A percentile compares a stretch with the other conserved stretches of the same genome.
phyloP scores from a whole-genome alignment of 2,888 invertebrate species.

The Cheilosia scutellata region DNA sequence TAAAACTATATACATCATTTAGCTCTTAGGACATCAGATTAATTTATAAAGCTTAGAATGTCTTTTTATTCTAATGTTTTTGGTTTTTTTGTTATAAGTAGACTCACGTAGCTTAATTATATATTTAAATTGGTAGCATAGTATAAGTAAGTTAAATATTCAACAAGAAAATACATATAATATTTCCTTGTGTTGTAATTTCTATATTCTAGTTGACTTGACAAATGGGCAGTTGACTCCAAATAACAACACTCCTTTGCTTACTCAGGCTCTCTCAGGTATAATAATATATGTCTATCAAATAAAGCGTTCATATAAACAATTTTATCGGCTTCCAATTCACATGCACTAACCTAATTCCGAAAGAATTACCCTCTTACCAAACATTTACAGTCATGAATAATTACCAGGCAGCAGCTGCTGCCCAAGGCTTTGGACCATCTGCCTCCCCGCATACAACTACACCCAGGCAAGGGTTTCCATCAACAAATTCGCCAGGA shows the following conservation, averaged over 20 bases:
- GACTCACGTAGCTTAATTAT: slow-evolving; percentile 57
- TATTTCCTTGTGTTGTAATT: slow-evolving; percentile 79
- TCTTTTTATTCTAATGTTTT: slow-evolving; percentile 34
- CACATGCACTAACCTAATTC: slow-evolving; percentile 65
- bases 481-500: slow-evolving; percentile 96
- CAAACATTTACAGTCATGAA: slow-evolving; percentile 92
- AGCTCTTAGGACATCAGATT: slow-evolving; percentile 36
- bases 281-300: slow-evolving; percentile 83
- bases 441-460: slow-evolving; percentile 93
- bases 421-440: slow-evolving; percentile 91
- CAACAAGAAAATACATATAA: slow-evolving; percentile 3
- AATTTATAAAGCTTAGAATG: slow-evolving; percentile 49
- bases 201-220: slow-evolving; percentile 92
- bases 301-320: slow-evolving; percentile 18
- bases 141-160: not conserved
- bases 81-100: slow-evolving; percentile 41
- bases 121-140: slow-evolving; percentile 40
- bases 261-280: slow-evolving; percentile 98
- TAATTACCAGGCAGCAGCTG: slow-evolving; percentile 95
- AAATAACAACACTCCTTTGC: slow-evolving; percentile 97
- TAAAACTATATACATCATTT: slow-evolving; percentile 34
- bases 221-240: slow-evolving; percentile 98
- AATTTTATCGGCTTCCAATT: slow-evolving; percentile 51
- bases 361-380: slow-evolving; percentile 75
- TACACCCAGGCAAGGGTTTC: slow-evolving; percentile 90